Evolutionary conservation across 2,888 invertebrate species (phyloP), one percentile per base, ranked within the genome.

Genomic region (Trissolcus japonicus): DNA sequence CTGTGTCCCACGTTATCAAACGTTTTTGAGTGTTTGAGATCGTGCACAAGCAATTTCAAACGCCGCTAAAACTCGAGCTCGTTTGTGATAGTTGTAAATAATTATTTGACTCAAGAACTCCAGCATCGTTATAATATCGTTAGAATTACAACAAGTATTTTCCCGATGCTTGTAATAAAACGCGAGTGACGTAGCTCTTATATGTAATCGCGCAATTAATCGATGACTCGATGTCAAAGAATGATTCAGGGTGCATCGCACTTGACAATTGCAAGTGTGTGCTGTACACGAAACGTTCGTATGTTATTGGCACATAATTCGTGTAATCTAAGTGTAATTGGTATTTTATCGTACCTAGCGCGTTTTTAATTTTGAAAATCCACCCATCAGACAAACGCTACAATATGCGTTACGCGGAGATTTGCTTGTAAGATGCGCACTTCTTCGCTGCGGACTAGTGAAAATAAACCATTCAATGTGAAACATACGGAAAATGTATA

Each of bases 311-410:
- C 59, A 55, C 60, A 55, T 71, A 69, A 65, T 69, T 76, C 69
- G 54, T 76, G 65, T 66, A 76, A 69, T 76, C 69, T 65, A 69
- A 69, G 69, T 69, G 69, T 69, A 71, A 68, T 67, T 76, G 66
- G 61, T 71, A 61, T 71, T 66, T 35, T 76, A 76, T 71, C 53
- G 68, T 62, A 66, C 40, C 56, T 76, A 71, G 76, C 50, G 41
- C 62, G 41, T 66, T 76, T 76, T 69, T 71, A 13, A n/a, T 60
- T 62, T 29, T n/a, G 43, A 68, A 6, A 35, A 35, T 35, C 25
- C 25, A 25, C 25, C 25, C 25, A 25, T 4, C 25, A 25, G 25
- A 25, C 3, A 25, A 3, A 25, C 25, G 25, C 25, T 16, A 16
- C 17, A 48, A 16, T 41, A 54, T 35, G 57, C 59, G 43, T 51